A percentile compares a stretch with the other conserved stretches of the same genome.
Conservation (phyloP, 2,797 vertebrate genomes). For the Molossus alvarezi region DNA sequence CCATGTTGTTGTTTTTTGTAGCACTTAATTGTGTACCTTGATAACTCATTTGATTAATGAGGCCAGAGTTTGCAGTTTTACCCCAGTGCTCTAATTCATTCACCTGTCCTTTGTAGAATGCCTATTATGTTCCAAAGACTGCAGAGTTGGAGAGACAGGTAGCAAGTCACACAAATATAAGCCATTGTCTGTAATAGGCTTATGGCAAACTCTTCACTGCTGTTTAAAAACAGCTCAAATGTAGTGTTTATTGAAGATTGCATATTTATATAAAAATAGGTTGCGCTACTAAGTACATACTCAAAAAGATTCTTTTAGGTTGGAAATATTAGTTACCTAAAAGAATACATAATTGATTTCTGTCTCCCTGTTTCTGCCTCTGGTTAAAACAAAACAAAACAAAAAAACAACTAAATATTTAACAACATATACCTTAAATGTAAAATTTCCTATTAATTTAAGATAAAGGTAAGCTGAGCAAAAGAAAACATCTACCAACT, state of each 20-base stretch:
- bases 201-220: conserved; percentile 40
- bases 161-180: neutral
- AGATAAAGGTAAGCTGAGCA: conserved; percentile 30
- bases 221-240: conserved; percentile 61
- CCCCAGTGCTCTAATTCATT: neutral
- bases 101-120: neutral
- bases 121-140: neutral
- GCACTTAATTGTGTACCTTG: conserved; percentile 36
- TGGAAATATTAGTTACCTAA: conserved; percentile 62
- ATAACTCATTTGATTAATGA: conserved; percentile 63
- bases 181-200: conserved; percentile 29
- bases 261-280: conserved; percentile 50
- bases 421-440: conserved; percentile 57
- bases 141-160: neutral
- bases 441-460: conserved; percentile 1
- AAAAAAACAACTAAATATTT: conserved; percentile 40
- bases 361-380: conserved; percentile 26
- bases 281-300: neutral
- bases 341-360: conserved; percentile 45
- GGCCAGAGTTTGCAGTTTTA: conserved; percentile 54
- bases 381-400: conserved; percentile 34
- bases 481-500: conserved; percentile 45
- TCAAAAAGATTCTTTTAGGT: conserved; percentile 46
- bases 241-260: conserved; percentile 51
- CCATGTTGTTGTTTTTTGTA: conserved; percentile 49